Evolutionary conservation across 1,140 invertebrate species (phyloP).

Genomic region (Zaprionus inermis): DNA sequence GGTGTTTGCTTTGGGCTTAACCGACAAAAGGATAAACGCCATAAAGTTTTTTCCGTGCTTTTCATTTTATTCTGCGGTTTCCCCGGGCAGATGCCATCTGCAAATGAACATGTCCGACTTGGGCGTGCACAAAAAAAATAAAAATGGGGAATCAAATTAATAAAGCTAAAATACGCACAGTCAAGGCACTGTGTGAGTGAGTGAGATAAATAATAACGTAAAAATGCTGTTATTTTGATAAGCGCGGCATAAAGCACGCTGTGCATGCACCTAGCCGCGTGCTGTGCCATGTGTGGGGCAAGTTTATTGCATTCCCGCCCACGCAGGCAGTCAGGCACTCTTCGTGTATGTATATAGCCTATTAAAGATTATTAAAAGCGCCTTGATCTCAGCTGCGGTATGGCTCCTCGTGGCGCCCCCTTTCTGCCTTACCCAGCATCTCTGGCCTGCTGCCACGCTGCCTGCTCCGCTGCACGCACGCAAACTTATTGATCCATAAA

Average conservation of each 20-base stretch:
- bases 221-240: constrained; percentile 57
- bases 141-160: constrained; percentile 40
- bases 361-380: constrained; percentile 80
- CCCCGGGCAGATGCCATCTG: neutral
- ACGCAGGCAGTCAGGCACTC: constrained; percentile 26
- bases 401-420: constrained; percentile 1
- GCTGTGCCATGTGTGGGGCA: constrained; percentile 23
- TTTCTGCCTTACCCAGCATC: neutral
- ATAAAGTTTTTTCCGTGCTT: constrained; percentile 16
- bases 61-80: constrained; percentile 6
- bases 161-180: constrained; percentile 52
- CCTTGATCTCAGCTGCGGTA: constrained; percentile 64
- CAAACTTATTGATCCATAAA: constrained; percentile 80
- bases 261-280: constrained; percentile 40
- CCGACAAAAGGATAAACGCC: constrained; percentile 22
- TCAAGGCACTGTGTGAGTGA: neutral
- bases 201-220: constrained; percentile 37
- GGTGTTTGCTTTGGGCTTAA: constrained; percentile 25
- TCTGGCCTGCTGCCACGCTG: neutral
- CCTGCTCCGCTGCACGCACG: constrained; percentile 50
- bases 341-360: constrained; percentile 42
- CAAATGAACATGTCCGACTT: constrained; percentile 27
- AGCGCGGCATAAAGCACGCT: constrained; percentile 42
- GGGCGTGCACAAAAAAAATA: neutral
- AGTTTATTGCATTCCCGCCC: constrained; percentile 48